Conservation (phyloP, 2,888 invertebrate species). For the Ichneumoninae sp. region DNA sequence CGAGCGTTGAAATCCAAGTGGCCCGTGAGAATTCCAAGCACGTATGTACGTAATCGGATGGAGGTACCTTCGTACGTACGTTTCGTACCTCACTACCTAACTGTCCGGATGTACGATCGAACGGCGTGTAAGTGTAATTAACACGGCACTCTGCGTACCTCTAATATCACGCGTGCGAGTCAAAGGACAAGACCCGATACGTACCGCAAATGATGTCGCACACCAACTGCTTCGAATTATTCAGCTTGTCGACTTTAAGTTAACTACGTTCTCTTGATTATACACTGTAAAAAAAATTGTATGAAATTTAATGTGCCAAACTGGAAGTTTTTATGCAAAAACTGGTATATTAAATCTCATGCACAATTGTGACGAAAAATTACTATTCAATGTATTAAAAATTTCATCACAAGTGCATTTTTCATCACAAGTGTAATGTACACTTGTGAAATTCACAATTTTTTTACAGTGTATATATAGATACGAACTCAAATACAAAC, state of each 20-base stretch:
- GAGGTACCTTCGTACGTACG: slow-evolving; percentile 14
- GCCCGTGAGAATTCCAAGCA: background rate
- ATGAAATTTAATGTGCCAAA: no score
- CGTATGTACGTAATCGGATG: slow-evolving; percentile 14
- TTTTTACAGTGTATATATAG: no score
- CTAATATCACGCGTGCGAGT: background rate
- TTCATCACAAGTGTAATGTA: no score
- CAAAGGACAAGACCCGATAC: background rate
- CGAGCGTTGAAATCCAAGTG: slow-evolving; percentile 7
- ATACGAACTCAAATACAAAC: no score
- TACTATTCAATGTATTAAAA: no score
- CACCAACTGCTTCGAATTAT: background rate
- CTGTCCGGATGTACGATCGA: slow-evolving; percentile 5
- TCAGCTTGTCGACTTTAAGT: background rate
- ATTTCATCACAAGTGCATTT: no score
- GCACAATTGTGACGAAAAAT: no score
- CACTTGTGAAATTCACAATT: no score
- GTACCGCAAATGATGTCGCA: background rate
- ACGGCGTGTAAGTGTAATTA: slow-evolving; percentile 20
- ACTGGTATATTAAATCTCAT: no score
- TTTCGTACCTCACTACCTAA: slow-evolving; percentile 17
- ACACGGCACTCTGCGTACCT: slow-evolving; percentile 1
- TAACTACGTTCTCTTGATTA: background rate
- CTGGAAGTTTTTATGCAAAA: no score
- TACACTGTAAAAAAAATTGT: background rate